phyloP scores from a whole-genome alignment of 2,888 invertebrate genomes.

The Teleogryllus oceanicus region DNA sequence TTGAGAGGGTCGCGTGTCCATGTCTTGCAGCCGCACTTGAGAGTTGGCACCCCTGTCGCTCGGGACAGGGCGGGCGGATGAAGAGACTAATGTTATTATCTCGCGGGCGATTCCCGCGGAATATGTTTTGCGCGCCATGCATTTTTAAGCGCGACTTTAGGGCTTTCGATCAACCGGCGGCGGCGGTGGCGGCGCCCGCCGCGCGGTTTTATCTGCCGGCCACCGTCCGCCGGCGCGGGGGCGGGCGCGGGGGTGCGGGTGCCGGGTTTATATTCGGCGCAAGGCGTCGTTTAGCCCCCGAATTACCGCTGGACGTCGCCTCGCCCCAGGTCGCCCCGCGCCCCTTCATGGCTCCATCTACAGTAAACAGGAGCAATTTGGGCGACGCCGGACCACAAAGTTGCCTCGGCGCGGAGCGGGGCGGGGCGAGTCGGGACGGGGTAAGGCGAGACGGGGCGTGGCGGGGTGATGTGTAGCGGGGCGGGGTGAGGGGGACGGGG shows the following conservation, averaged over 20 bases:
- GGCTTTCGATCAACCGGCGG: neutral
- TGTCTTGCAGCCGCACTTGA: neutral
- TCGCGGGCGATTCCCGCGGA: neutral
- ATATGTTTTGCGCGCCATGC: slow-evolving; percentile 18
- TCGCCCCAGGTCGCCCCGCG: neutral
- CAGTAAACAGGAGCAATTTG: slow-evolving; percentile 18
- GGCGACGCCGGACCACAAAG: neutral
- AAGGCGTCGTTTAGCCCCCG: slow-evolving; percentile 6
- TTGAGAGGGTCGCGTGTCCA: neutral
- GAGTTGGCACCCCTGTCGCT: neutral
- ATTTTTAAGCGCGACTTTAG: slow-evolving; percentile 8
- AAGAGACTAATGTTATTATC: slow-evolving; percentile 18
- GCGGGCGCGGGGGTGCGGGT: neutral
- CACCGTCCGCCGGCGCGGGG: neutral
- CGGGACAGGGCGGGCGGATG: neutral
- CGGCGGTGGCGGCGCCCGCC: neutral
- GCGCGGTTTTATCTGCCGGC: neutral
- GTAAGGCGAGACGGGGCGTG: neutral
- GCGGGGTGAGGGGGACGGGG: neutral
- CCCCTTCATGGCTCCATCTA: slow-evolving; percentile 5
- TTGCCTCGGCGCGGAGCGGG: neutral
- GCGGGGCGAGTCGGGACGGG: neutral
- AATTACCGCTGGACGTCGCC: neutral
- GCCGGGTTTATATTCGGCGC: slow-evolving; percentile 18
- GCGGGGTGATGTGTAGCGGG: neutral